These are phyloP conservation scores for Oryzias dopingdopingensis DNA, from an alignment of 2,797 vertebrate species.

Conservation along the genomic window DNA sequence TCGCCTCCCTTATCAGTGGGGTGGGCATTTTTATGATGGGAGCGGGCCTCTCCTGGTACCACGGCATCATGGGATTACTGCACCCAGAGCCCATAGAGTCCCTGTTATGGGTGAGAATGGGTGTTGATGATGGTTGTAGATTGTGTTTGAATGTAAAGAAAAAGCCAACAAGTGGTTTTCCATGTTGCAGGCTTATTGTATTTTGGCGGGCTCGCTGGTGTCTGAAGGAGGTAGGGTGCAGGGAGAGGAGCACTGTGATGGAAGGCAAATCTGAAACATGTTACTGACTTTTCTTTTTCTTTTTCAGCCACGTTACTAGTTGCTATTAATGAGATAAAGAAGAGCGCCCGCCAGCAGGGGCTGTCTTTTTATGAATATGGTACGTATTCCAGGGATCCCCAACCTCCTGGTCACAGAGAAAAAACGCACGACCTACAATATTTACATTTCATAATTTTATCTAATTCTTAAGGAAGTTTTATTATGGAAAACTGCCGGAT, in stretches of 20 bases:
- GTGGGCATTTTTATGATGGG: conserved; percentile 99
- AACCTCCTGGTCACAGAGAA: too few species aligned
- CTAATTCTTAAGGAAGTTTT: too few species aligned
- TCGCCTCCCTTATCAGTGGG: conserved; percentile 95
- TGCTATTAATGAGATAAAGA: conserved; percentile 94
- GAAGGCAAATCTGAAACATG: background rate
- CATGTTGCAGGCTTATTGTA: conserved; percentile 91
- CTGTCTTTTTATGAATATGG: conserved; percentile 95
- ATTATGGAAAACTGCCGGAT: too few species aligned
- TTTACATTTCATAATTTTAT: too few species aligned
- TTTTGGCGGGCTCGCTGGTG: conserved; percentile 94
- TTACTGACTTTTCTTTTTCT: conserved; percentile 38
- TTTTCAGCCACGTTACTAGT: conserved; percentile 91
- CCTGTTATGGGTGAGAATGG: conserved; percentile 88
- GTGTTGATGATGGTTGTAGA: background rate
- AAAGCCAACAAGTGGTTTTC: background rate
- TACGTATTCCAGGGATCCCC: conserved; percentile 64
- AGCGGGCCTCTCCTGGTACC: conserved; percentile 97
- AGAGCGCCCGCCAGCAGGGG: conserved; percentile 83
- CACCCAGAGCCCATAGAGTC: conserved; percentile 94
- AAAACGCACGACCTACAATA: too few species aligned
- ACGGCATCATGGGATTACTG: conserved; percentile 93
- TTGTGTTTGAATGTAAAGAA: background rate
- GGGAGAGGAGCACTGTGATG: background rate
- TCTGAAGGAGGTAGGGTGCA: conserved; percentile 93